phyloP scores from a whole-genome alignment of 1,140 invertebrate species.

The Drosophila littoralis region DNA sequence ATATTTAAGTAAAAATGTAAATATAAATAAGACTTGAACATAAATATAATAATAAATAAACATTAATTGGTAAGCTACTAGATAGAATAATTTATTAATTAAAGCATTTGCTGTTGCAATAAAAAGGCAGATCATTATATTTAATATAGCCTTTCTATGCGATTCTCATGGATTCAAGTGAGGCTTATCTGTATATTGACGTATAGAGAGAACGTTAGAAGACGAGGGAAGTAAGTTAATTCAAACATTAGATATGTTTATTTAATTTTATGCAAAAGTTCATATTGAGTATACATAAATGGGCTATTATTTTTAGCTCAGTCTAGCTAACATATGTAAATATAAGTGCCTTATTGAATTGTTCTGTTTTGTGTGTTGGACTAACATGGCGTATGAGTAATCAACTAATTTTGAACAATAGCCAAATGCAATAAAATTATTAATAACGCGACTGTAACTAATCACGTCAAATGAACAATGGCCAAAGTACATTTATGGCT shows the following conservation, averaged over 20 bases:
- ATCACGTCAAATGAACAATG: constrained; percentile 45
- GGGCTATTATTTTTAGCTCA: neutral
- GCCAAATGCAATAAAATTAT: constrained; percentile 42
- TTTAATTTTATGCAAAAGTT: no score
- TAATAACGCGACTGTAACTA: constrained; percentile 48
- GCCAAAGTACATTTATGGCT: constrained; percentile 36
- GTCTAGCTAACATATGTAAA: neutral
- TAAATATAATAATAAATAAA: neutral
- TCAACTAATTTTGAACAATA: constrained; percentile 41
- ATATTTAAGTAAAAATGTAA: neutral
- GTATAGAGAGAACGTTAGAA: no score
- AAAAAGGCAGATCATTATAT: no score
- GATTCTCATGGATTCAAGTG: no score
- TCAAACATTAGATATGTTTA: no score
- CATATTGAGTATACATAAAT: no score
- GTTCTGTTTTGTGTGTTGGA: neutral
- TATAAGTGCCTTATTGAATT: neutral
- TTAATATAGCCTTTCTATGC: no score
- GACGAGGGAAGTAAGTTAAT: no score
- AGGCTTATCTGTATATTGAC: no score
- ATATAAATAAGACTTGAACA: neutral
- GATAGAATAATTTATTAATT: no score
- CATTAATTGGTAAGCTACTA: no score
- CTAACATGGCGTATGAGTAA: constrained; percentile 46
- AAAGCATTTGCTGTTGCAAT: no score